Evolutionary conservation across 2,888 invertebrate genomes (phyloP).

Genomic region (Busseola fusca): DNA sequence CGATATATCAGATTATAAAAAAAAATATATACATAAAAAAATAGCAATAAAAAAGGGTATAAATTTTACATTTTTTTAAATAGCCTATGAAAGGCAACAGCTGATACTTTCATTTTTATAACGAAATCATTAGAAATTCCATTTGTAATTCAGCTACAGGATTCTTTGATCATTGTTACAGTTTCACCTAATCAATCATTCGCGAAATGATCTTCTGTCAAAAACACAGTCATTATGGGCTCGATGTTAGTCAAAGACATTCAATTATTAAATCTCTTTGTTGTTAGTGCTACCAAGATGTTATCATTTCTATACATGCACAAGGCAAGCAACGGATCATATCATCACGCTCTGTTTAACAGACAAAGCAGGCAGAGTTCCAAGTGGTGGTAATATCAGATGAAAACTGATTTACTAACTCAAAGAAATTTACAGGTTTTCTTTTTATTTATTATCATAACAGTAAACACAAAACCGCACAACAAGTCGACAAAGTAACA

Average conservation of each 20-base stretch:
- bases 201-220: constrained; percentile 25
- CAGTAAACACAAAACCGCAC: too few species aligned
- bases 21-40: too few species aligned
- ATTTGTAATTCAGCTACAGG: background rate
- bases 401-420: constrained; percentile 14
- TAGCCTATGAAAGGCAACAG: too few species aligned
- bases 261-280: too few species aligned
- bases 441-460: too few species aligned
- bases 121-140: background rate
- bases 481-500: too few species aligned
- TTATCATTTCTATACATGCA: constrained; percentile 49
- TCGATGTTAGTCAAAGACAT: constrained; percentile 21
- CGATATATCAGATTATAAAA: too few species aligned
- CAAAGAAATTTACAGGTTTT: background rate
- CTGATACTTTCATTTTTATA: too few species aligned
- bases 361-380: constrained; percentile 23
- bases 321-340: constrained; percentile 47
- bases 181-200: constrained; percentile 32
- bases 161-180: background rate
- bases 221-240: constrained; percentile 37
- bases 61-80: too few species aligned
- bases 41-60: too few species aligned
- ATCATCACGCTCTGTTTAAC: constrained; percentile 38
- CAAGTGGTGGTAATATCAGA: constrained; percentile 19
- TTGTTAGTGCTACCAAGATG: constrained; percentile 42